Conservation (phyloP, 2,888 invertebrate species). For the Rhagophthalmus giganteus region DNA sequence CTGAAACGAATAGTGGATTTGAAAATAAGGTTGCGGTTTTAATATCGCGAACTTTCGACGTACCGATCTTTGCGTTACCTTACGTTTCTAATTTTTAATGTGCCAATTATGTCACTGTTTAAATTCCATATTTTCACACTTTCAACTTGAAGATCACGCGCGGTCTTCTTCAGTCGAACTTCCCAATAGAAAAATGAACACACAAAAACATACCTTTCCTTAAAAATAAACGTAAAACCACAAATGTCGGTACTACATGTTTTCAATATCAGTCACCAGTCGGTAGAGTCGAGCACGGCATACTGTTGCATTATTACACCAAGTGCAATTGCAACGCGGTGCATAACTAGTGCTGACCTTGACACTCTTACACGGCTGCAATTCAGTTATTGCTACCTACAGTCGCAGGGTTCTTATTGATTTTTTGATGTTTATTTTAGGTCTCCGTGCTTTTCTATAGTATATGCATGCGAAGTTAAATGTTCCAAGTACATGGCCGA, state of each 20-base stretch:
- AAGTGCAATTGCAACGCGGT: slow-evolving; percentile 52
- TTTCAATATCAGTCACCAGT: slow-evolving; percentile 29
- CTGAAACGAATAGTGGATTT: neutral
- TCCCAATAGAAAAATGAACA: no score
- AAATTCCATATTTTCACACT: no score
- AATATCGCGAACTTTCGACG: neutral
- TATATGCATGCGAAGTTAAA: slow-evolving; percentile 9
- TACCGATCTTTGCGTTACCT: neutral
- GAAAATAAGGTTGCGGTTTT: neutral
- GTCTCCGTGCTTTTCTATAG: slow-evolving; percentile 6
- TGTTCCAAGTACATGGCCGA: no score
- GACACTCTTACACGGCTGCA: slow-evolving; percentile 51
- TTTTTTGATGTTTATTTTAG: slow-evolving; percentile 41
- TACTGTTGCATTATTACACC: slow-evolving; percentile 50
- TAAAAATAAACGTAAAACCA: slow-evolving; percentile 16
- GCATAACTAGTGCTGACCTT: slow-evolving; percentile 54
- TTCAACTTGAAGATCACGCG: no score
- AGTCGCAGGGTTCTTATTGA: slow-evolving; percentile 39
- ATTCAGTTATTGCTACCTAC: slow-evolving; percentile 39
- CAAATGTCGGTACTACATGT: slow-evolving; percentile 22
- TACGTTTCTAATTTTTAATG: no score
- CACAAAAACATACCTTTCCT: slow-evolving; percentile 16
- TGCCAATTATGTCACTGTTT: no score
- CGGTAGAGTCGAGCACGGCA: slow-evolving; percentile 33
- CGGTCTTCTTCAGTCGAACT: no score